These are phyloP conservation scores for Metacarcinus magister DNA, from an alignment of 2,888 invertebrate genomes.

Conservation along the genomic window DNA sequence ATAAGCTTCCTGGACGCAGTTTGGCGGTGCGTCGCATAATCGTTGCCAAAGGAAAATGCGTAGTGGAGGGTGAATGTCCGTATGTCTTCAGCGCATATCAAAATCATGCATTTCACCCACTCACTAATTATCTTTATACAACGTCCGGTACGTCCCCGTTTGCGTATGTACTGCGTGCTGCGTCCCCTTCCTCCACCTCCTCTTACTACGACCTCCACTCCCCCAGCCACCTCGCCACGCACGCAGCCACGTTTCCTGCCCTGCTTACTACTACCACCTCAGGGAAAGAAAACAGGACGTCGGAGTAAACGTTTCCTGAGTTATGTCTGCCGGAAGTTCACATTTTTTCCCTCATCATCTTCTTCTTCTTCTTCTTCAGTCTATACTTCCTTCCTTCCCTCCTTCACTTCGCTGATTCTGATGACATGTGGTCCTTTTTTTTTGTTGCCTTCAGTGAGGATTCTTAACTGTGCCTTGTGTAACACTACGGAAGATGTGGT, in stretches of 20 bases:
- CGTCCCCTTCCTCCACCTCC: background rate
- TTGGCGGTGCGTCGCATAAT: background rate
- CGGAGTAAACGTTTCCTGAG: background rate
- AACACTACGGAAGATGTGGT: background rate
- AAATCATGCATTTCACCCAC: background rate
- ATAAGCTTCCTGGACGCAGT: background rate
- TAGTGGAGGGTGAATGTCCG: slow-evolving; percentile 9
- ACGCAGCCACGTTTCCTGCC: background rate
- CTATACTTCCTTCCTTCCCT: background rate
- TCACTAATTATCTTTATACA: background rate
- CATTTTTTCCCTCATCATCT: background rate
- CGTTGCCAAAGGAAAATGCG: slow-evolving; percentile 8
- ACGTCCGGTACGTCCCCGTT: background rate
- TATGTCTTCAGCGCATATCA: background rate
- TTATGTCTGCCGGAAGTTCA: slow-evolving; percentile 18
- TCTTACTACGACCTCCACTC: background rate
- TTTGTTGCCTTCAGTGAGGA: background rate
- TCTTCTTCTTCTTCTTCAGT: background rate
- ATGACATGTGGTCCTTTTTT: background rate
- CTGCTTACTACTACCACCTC: background rate
- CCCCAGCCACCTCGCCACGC: background rate
- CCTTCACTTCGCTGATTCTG: background rate
- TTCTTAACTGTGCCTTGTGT: background rate
- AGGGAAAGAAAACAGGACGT: slow-evolving; percentile 12
- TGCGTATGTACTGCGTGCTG: background rate